Evolutionary conservation across 2,113 vertebrate genomes (phyloP).

Genomic region (Catharus minimus): DNA sequence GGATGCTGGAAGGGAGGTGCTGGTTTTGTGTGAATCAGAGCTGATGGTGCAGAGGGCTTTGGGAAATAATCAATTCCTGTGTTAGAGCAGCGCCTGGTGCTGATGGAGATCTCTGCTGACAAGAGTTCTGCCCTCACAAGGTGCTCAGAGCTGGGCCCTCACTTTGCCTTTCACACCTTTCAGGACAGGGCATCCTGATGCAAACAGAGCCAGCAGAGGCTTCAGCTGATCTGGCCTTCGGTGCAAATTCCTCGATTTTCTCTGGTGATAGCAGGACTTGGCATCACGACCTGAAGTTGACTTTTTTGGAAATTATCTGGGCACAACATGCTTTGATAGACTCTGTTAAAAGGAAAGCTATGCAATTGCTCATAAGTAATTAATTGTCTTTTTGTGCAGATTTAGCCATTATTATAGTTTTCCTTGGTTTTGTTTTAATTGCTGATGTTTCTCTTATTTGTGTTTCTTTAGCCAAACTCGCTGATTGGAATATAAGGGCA

Average conservation of each 20-base stretch:
- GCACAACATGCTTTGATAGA: neutral
- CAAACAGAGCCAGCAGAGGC: neutral
- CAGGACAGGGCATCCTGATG: neutral
- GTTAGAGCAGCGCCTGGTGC: accelerated
- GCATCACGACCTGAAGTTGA: neutral
- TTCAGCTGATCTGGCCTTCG: neutral
- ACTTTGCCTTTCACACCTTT: neutral
- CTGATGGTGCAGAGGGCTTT: neutral
- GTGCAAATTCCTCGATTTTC: neutral
- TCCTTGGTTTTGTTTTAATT: neutral
- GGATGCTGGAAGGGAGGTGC: neutral
- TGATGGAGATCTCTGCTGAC: neutral
- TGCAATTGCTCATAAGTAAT: neutral
- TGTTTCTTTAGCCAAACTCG: neutral
- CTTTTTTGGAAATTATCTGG: neutral
- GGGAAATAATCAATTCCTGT: neutral
- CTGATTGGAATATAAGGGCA: neutral
- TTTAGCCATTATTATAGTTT: neutral
- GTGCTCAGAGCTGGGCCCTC: neutral
- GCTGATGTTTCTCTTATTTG: neutral
- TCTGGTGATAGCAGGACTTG: neutral
- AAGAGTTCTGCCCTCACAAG: neutral
- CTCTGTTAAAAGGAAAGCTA: neutral
- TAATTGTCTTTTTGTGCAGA: neutral
- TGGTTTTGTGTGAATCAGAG: neutral